Base-by-base conservation (phyloP, 2,888 invertebrate species). In the Tinea pellionella region DNA sequence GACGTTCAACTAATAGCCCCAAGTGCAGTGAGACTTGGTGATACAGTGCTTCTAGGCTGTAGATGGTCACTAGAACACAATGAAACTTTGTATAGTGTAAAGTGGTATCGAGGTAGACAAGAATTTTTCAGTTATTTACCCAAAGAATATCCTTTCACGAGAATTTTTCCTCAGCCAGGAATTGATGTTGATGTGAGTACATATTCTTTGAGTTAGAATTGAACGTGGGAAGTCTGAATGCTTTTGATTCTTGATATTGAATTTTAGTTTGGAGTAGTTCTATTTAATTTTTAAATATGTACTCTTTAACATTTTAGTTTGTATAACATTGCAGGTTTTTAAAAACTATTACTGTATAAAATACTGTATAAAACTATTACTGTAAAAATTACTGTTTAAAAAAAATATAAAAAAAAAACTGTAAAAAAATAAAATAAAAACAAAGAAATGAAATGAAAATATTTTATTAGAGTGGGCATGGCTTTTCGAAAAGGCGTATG, bases 61-160 rank as follows among this genome's bases (percentile, higher is more conserved):
- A 89, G 89, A 65, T 94, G 93, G 89, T 90, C 93, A 64, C 81
- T 94, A 61, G 92, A 93, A 72, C 90, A 90, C 16, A 86, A 86
- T 59, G 93, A 93, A 69, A 90, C 90, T 0, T 82, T 94, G 15
- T 94, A 94, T 80, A 92, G 93, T 63, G 92, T 94, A 63, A 94
- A 94, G 78, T 94, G 94, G 94, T 94, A 94, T 83, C 90, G 93
- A 65, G 93, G 93, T 0, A 69, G 89, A 59, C 89, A 91, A 67
- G 94, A 94, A 78, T 94, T 94, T 89, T 94, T 92, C 88, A 90
- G 94, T 71, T 94, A 90, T 71, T 88, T 94, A 66, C 94, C 94
- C 4, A 94, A 94, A 72, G 94, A 94, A 73, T 87, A 91, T 67
- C 94, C 94, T 0, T 91, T 91, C 65, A 92, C 92, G 12, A 90